Base-by-base conservation (phyloP, 2,113 vertebrate genomes). In the Lagopus leucura region DNA sequence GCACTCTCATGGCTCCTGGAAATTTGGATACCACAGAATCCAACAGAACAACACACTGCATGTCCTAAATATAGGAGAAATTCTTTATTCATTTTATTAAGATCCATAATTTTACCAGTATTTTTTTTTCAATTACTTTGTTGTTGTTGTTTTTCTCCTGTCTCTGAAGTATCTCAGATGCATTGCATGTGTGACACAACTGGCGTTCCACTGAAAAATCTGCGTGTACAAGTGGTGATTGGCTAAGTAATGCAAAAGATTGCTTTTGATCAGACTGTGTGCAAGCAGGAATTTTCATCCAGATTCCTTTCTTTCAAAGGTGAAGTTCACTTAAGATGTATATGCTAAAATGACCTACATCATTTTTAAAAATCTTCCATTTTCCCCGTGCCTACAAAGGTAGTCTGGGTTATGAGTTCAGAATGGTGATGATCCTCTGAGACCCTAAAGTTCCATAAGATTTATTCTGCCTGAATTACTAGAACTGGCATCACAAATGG, bases 391-490 rank as follows among this genome's bases (percentile, higher is more conserved):
- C n/a, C 58, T 36, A 18, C 5, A 63, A 60, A 86, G 16, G 47
- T n/a, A 77, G 19, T 72, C 60, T 86, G 55, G 73, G 72, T 74
- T 40, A 80, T 50, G 55, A 86, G 32, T 28, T 84, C 70, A 78
- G 73, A 70, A 86, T 8, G 5, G 63, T 19, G 40, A 86, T 1
- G 8, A 70, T 16, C 57, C 17, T n/a, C 10, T 8, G 13, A 81
- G 32, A 74, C 50, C 69, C 73, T 92, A 64, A 86, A 96, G 38
- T 93, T 90, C 74, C 7, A 34, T n/a, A 64, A 82, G 25, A 90
- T 86, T 86, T 83, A 20, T 86, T 88, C 69, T 94, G 60, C 50
- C 50, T 38, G 74, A 88, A 81, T 92, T 94, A 65, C 36, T 12
- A 61, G 32, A 73, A 24, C 71, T 38, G 54, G 10, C 20, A 93